Base-by-base conservation (phyloP, 2,797 vertebrate genomes). In the Sebastes kiyomatsui region DNA sequence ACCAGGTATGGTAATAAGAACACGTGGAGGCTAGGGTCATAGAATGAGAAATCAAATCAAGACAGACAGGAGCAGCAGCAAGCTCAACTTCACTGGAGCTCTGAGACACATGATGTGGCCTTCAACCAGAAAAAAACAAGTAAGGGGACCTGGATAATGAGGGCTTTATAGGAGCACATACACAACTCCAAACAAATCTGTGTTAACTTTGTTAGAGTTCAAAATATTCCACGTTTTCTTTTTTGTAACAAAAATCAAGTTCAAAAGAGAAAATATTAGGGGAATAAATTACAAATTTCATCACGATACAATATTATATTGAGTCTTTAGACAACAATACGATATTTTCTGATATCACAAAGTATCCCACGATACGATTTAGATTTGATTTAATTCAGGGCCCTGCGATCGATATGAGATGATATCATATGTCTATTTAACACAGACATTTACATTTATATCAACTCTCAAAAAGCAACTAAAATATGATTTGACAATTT, bases 41-140 rank as follows among this genome's bases (percentile, higher is more conserved):
- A 23, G 22, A 65, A 32, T 16, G 49, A 71, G 28, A 54, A 73
- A 72, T 62, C 28, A 52, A 56, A 42, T 77, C 2, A 55, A 66
- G 60, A 67, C 22, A 38, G 14, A 56, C 13, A 3, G 4, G 8
- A 33, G 30, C 3, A 35, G 10, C 14, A 38, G 6, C 18, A n/a
- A 11, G 20, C 27, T 55, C 11, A 27, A 30, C 9, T 28, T n/a
- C 2, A n/a, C 14, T 54, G 30, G 28, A 28, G n/a, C 30, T 38
- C 42, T 35, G 1, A 8, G 27, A 65, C 61, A 59, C 61, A 64
- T 73, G 23, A 10, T 56, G 32, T 58, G 75, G 5, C 33, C 49
- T 62, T 78, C 33, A 28, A 75, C 61, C 20, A 52, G n/a, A 35
- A 49, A 73, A 65, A 77, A 79, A 3, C 20, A 69, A 64, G 33